Evolutionary conservation across 2,113 vertebrate species (phyloP).

Genomic region (Proterorhinus semilunaris): DNA sequence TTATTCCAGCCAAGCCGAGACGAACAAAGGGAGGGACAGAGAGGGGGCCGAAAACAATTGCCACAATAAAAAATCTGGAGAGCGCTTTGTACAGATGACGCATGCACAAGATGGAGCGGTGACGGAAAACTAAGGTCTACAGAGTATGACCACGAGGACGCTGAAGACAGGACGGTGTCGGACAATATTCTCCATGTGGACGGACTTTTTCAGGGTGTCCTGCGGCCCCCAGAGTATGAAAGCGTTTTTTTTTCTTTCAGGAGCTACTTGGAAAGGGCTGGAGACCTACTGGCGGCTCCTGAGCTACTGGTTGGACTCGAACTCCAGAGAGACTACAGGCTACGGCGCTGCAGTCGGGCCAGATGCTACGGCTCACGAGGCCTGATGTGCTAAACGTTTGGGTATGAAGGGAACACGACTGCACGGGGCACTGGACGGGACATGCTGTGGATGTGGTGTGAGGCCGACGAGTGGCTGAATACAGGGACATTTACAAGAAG

Average conservation of each 20-base stretch:
- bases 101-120: constrained; percentile 49
- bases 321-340: constrained; percentile 14
- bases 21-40: constrained; percentile 37
- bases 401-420: background rate
- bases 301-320: too few species aligned
- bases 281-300: too few species aligned
- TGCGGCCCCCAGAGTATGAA: background rate
- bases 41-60: background rate
- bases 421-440: background rate
- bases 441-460: constrained; percentile 1
- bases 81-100: constrained; percentile 71
- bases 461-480: constrained; percentile 23
- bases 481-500: constrained; percentile 35
- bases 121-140: constrained; percentile 16
- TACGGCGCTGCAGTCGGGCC: constrained; percentile 19
- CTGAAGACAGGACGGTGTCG: background rate
- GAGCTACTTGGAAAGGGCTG: constrained; percentile 3
- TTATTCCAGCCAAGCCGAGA: constrained; percentile 64
- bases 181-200: constrained; percentile 7
- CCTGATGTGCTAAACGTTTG: background rate
- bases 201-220: background rate
- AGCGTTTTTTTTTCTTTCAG: too few species aligned
- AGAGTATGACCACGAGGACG: constrained; percentile 3
- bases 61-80: constrained; percentile 9
- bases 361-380: constrained; percentile 1